Evolutionary conservation across 2,113 vertebrate genomes (phyloP), one percentile per base, ranked within the genome.

Genomic region (Cebidichthys violaceus): DNA sequence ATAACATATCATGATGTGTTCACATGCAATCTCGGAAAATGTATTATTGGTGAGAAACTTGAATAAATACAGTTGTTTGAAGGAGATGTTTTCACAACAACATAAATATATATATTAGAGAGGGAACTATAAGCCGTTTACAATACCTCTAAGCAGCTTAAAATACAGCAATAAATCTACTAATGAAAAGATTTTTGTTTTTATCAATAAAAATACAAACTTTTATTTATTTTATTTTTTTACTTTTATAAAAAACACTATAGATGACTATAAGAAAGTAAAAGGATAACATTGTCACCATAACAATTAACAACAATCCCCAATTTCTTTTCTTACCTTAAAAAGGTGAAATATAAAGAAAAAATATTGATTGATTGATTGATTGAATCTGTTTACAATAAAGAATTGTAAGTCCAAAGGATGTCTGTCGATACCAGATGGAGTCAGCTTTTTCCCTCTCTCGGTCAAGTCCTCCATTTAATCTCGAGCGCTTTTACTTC

Each of bases 401-500:
- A 68, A 72, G 8, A 59, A 75, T 24, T 68, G 15, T 27, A 47
- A 66, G 68, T 70, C 31, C 55, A 59, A 57, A 61, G 15, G 61
- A 77, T 83, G 74, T 70, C 54, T 9, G 57, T 83, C 29, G 18
- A 86, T 78, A 71, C 9, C 55, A 60, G 18, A 17, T 50, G 6
- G 15, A 67, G 33, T 50, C 24, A 5, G 52, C 65, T 74, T 75
- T 54, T 35, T 70, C 22, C 50, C 54, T 57, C 41, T 60, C 79
- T 47, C 15, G 9, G 27, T 71, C 52, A 75, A 75, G 68, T 70
- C 72, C 59, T 70, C 70, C 37, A 81, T 83, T 85, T 84, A 72
- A 87, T 84, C 75, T 62, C 10, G 52, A 75, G 75, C 52, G 69
- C 77, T 81, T 90, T 89, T 78, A 74, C 80, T 73, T 57, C 47